Evolutionary conservation across 1,140 invertebrate species (phyloP), one percentile per base, ranked within the genome.

Genomic region (Magallana gigas): DNA sequence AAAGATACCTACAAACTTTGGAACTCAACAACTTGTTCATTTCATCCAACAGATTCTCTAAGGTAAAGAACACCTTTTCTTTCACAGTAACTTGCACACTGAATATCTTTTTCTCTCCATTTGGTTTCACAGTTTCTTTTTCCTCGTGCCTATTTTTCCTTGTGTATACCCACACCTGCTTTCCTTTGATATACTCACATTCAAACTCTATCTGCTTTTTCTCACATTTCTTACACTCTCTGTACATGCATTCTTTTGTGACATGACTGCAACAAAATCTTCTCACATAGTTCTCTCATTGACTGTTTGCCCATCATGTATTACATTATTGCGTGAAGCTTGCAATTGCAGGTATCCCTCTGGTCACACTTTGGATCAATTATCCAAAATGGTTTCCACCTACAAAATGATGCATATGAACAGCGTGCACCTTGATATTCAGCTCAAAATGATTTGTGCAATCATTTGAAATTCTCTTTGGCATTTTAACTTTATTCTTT

Each of bases 211-310:
- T 71, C 83, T 83, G 18, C 71, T 86, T 87, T 64, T 87, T 57
- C 80, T 83, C 56, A 87, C 89, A 91, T 88, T 59, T 85, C 12
- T 83, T 29, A 81, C 90, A 92, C 23, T 82, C 11, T 12, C 85
- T 82, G 84, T 88, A 91, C 89, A 91, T 89, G 56, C 88, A 89
- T n/a, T 85, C 16, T 60, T 81, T 68, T 57, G 64, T 85, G 5
- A 76, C 16, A 57, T 76, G 62, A 62, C 59, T 23, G 68, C 84
- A 90, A 36, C 9, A 56, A 8, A 8, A 56, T 62, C 1, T 58
- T 56, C 11, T 56, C 36, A 14, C 48, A 8, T 23, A 57, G 76
- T 36, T 14, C n/a, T n/a, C 9, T 84, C 14, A 58, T 8, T 4
- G 18, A 56, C 23, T 12, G n/a, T 16, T 57, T 86, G 23, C 48